Base-by-base conservation (phyloP, 1,140 invertebrate species). In the Phocides pigmalion region DNA sequence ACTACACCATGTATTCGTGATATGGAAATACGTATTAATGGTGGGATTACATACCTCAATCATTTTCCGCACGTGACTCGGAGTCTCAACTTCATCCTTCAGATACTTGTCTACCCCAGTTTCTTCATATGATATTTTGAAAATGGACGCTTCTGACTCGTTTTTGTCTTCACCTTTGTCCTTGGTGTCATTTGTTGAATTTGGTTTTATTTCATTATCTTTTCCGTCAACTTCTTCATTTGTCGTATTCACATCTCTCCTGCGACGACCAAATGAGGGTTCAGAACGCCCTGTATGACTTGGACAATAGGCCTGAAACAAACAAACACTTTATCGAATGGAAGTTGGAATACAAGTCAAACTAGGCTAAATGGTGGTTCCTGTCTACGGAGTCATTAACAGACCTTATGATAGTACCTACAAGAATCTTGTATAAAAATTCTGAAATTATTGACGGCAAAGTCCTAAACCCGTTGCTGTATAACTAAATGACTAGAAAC, bases 11-110 rank as follows among this genome's bases (percentile, higher is more conserved):
- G n/a, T n/a, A n/a, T n/a, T n/a, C n/a, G n/a, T n/a, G n/a, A 22
- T 6, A 22, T 22, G 2, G 28, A 8, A 8, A 32, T 4, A 9
- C 9, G 3, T 22, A 22, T 14, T 14, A 14, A 41, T 4, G 12
- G 3, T 9, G 20, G 4, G 11, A 9, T 20, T 1, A 53, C 72
- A 74, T 87, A 97, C 96, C 92, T 97, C 95, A 59, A 97, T 97
- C 95, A 97, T 97, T 92, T 97, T 96, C 65, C 96, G 91, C 9
- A 97, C 96, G 82, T 96, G 95, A 81, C 97, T 95, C 0, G 94
- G 93, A 8, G 91, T 92, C 78, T 94, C 94, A 1, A 74, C 90
- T 74, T 84, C 86, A 53, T 81, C 89, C 92, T 86, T 94, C 86
- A 79, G 87, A 84, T 77, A 92, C 78, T 90, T 90, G 64, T 89